Percentiles rank a stretch among this genome's conserved stretches.
Evolutionary conservation across 2,888 invertebrate species (phyloP).

Genomic region (Monopis laevigella): DNA sequence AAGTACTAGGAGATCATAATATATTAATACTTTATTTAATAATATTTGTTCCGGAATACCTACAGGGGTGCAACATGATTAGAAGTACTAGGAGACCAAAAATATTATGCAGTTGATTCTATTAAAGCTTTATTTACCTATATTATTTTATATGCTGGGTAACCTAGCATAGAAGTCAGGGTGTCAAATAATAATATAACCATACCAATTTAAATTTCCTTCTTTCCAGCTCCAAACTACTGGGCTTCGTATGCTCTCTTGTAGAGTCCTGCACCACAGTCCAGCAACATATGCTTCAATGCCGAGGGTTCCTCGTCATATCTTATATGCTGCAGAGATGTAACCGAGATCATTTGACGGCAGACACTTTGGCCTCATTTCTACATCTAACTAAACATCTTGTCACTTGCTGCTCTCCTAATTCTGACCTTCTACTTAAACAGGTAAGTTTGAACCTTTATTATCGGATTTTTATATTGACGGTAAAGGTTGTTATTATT

Average conservation of each 20-base stretch:
- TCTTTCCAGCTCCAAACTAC: constrained; percentile 85
- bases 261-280: constrained; percentile 97
- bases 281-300: constrained; percentile 99
- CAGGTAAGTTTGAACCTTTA: constrained; percentile 71
- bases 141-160: no score
- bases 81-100: not conserved
- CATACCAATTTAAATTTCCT: no score
- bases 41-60: not conserved
- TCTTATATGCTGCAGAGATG: constrained; percentile 96
- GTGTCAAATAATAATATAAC: no score
- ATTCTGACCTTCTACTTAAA: constrained; percentile 89
- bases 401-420: constrained; percentile 91
- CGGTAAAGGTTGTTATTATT: no score
- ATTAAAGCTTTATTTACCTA: no score
- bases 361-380: constrained; percentile 93
- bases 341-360: constrained; percentile 91
- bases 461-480: no score
- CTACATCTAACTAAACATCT: constrained; percentile 91
- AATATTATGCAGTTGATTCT: no score
- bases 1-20: not conserved
- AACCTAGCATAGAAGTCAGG: no score
- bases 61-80: not conserved
- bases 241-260: constrained; percentile 97
- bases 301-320: constrained; percentile 97
- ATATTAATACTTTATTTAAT: not conserved